Evolutionary conservation across 2,888 invertebrate genomes (phyloP).

Genomic region (Petrophora chlorosata): DNA sequence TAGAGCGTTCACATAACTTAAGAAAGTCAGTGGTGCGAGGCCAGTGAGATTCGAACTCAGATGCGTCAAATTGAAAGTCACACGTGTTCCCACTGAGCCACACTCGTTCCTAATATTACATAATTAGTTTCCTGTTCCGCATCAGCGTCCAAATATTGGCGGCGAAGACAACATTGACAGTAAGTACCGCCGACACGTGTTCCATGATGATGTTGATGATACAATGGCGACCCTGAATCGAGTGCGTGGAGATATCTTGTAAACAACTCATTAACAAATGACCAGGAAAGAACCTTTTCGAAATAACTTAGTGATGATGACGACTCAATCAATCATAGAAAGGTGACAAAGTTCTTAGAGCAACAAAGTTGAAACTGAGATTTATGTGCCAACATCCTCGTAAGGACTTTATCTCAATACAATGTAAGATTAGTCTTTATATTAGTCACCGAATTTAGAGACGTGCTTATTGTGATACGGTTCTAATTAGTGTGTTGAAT

Average conservation of each 20-base stretch:
- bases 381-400: neutral
- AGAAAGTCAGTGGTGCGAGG: too few relatives aligned
- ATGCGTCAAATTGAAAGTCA: too few relatives aligned
- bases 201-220: slow-evolving; percentile 5
- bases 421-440: neutral
- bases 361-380: neutral
- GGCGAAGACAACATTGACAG: neutral
- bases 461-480: neutral
- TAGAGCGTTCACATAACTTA: too few relatives aligned
- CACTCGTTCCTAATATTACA: too few relatives aligned
- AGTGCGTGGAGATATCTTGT: neutral
- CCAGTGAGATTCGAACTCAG: too few relatives aligned
- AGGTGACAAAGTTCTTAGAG: neutral
- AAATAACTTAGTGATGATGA: neutral
- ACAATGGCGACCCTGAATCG: slow-evolving; percentile 17
- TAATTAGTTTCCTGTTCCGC: neutral
- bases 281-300: neutral
- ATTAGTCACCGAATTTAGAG: neutral
- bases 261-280: slow-evolving; percentile 2
- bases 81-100: too few relatives aligned
- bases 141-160: neutral
- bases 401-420: neutral
- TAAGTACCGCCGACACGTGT: slow-evolving; percentile 11
- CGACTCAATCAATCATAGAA: neutral
- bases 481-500: too few relatives aligned